Percentiles rank a stretch among this genome's conserved stretches.
phyloP scores from a whole-genome alignment of 2,888 invertebrate genomes.

The Plebejus melissa region DNA sequence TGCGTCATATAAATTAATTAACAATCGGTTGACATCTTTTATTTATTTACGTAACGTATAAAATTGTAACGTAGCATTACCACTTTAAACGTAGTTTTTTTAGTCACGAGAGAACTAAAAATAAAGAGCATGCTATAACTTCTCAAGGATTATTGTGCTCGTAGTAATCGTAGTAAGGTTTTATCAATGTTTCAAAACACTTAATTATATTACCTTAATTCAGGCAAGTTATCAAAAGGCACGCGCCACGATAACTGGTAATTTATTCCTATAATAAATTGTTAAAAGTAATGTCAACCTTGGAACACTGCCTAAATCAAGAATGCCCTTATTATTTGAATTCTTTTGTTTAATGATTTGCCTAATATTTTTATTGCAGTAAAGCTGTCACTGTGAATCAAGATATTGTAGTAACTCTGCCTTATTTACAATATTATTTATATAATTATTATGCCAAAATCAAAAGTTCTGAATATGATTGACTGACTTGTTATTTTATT shows the following conservation, averaged over 20 bases:
- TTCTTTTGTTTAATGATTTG: background rate
- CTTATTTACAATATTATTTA: too few relatives aligned
- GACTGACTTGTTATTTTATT: too few relatives aligned
- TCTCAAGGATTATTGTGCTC: background rate
- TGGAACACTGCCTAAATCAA: background rate
- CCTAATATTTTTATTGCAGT: background rate
- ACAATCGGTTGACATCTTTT: background rate
- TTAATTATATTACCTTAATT: conserved; percentile 10
- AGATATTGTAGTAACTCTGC: too few relatives aligned
- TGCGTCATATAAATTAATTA: background rate
- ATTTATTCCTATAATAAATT: conserved; percentile 18
- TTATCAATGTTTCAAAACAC: conserved; percentile 17
- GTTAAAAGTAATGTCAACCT: conserved; percentile 14
- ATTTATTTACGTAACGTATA: background rate
- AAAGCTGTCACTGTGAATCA: background rate
- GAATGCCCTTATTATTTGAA: background rate
- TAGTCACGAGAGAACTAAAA: background rate
- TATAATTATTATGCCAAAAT: too few relatives aligned
- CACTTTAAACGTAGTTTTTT: background rate
- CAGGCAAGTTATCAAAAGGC: conserved; percentile 6
- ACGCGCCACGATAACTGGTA: conserved; percentile 16
- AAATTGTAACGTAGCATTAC: background rate
- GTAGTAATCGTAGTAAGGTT: conserved; percentile 10
- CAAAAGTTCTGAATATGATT: too few relatives aligned
- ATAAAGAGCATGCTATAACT: background rate